Evolutionary conservation across 2,113 vertebrate species (phyloP), one percentile per base, ranked within the genome.

Genomic region (Lepus europaeus): DNA sequence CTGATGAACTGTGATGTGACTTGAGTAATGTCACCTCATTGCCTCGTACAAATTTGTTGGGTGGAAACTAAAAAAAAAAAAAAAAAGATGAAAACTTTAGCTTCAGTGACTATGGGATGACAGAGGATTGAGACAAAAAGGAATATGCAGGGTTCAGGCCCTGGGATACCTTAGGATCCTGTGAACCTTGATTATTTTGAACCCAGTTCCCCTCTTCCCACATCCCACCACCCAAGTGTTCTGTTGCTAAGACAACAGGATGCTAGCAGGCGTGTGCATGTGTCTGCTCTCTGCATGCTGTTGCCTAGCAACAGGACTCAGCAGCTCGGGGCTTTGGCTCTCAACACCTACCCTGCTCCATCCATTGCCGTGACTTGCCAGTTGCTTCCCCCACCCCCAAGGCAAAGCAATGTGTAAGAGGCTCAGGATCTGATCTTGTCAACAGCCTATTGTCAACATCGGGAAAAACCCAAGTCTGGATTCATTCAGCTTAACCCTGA

Each of bases 241-340:
- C 96, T 79, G 97, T 97, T 97, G 84, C 97, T 91, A 97, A 91
- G 97, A 93, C 95, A 97, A 97, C 97, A 97, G 93, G 94, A 97
- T 97, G 97, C 96, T 95, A 89, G 97, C 76, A 96, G 96, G 95
- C 91, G 90, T 85, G 95, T 88, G 96, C 68, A 56, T 93, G 93
- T 61, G 72, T 91, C 95, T 94, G 96, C 87, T 96, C 95, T 89
- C 77, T 49, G 90, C 91, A 90, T 96, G 94, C 90, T 74, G 96
- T 97, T 97, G 95, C 97, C 84, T 97, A 96, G 97, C 96, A 97
- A 97, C 97, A 3, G 70, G 86, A 95, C 93, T 95, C 88, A 31
- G 86, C 86, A 83, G 88, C 92, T 90, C 87, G 80, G 86, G 66
- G 89, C 82, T 91, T 51, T 61, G 9, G 25, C 95, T 95, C 89